These are phyloP conservation scores for Enoplosus armatus DNA, from an alignment of 2,797 vertebrate genomes.

Conservation along the genomic window DNA sequence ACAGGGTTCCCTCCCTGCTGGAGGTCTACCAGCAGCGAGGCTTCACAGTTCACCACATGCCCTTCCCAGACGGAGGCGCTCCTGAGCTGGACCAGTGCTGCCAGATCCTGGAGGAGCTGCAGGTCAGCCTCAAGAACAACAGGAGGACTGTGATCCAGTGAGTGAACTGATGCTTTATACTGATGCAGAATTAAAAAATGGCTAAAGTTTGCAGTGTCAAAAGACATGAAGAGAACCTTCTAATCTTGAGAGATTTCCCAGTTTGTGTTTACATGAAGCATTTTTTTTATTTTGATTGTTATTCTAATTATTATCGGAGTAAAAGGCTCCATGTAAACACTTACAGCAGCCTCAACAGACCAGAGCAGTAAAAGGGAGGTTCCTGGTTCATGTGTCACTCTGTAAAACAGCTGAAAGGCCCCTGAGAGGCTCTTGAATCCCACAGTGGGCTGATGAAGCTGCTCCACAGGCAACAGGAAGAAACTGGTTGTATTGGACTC, in stretches of 20 bases:
- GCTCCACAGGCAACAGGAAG: constrained; percentile 14
- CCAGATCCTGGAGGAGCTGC: constrained; percentile 88
- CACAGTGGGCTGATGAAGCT: constrained; percentile 9
- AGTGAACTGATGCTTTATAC: constrained; percentile 45
- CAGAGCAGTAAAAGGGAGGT: background rate
- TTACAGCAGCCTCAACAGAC: background rate
- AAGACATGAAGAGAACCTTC: background rate
- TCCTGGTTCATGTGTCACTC: background rate
- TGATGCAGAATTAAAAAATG: background rate
- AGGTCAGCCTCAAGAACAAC: constrained; percentile 85
- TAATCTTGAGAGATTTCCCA: background rate
- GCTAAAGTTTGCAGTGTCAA: background rate
- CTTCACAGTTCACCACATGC: constrained; percentile 88
- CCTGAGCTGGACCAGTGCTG: constrained; percentile 89
- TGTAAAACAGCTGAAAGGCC: constrained; percentile 13
- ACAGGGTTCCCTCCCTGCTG: constrained; percentile 90
- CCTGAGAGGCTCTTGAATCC: constrained; percentile 15
- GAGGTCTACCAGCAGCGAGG: constrained; percentile 86
- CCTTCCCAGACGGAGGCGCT: constrained; percentile 87
- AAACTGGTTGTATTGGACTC: background rate
- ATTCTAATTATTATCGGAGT: background rate
- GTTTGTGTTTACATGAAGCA: background rate
- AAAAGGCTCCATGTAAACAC: background rate
- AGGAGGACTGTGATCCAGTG: constrained; percentile 91
- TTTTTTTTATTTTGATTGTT: background rate